These are phyloP conservation scores for Julus scandinavius DNA, from an alignment of 2,888 invertebrate genomes.

Conservation along the genomic window DNA sequence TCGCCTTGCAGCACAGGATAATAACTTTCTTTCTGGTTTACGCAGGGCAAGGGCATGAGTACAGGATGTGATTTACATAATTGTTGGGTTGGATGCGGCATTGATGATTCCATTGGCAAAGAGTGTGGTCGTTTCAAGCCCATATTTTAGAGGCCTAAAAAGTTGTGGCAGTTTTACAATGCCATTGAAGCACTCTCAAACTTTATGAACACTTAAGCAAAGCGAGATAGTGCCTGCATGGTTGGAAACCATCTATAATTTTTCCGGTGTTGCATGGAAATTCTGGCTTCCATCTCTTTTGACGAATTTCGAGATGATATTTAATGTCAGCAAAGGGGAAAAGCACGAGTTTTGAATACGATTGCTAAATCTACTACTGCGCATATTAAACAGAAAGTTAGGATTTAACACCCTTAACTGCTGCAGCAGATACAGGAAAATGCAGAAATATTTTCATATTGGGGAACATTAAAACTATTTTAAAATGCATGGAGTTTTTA, in stretches of 20 bases:
- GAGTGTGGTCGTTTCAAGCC: background rate
- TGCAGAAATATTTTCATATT: no score
- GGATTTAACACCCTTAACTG: no score
- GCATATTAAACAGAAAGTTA: no score
- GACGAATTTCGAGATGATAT: background rate
- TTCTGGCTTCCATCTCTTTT: background rate
- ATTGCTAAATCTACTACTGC: no score
- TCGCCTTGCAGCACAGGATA: background rate
- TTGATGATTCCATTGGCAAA: slow-evolving; percentile 1
- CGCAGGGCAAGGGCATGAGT: background rate
- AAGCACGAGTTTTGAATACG: background rate
- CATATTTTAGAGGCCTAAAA: background rate
- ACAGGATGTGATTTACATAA: slow-evolving; percentile 20
- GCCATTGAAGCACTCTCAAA: background rate
- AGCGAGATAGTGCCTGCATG: background rate
- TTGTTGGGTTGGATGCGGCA: background rate
- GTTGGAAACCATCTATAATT: slow-evolving; percentile 3
- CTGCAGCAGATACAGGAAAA: no score
- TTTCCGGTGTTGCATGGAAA: background rate
- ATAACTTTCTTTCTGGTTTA: background rate
- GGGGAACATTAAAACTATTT: no score
- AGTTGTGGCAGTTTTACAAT: slow-evolving; percentile 41
- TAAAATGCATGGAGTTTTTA: no score
- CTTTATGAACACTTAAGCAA: slow-evolving; percentile 29
- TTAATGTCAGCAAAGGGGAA: background rate